Evolutionary conservation across 2,797 vertebrate species (phyloP).

Genomic region (Microcaecilia unicolor): DNA sequence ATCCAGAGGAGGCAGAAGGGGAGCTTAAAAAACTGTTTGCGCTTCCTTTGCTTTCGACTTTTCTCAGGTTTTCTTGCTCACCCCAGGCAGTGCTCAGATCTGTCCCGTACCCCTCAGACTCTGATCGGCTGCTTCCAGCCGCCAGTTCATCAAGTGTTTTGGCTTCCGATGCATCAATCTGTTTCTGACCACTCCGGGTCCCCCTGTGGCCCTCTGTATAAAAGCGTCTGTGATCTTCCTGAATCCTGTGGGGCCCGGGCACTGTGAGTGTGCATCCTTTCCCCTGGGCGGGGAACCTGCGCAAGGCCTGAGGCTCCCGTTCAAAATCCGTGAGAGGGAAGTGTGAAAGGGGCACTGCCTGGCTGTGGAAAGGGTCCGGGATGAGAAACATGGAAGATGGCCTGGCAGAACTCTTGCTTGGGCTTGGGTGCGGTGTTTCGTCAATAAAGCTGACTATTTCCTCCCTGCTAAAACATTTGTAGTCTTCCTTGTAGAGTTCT

Average conservation of each 20-base stretch:
- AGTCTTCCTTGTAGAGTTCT: constrained; percentile 51
- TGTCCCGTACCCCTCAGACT: constrained; percentile 38
- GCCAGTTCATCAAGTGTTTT: constrained; percentile 28
- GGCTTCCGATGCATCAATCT: constrained; percentile 20
- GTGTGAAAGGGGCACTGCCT: constrained; percentile 37
- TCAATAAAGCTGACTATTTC: constrained; percentile 74
- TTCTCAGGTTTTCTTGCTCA: constrained; percentile 51
- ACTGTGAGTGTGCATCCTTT: constrained; percentile 25
- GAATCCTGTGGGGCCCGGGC: not conserved
- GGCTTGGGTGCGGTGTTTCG: constrained; percentile 65
- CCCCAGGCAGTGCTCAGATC: constrained; percentile 41
- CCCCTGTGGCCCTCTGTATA: constrained; percentile 16
- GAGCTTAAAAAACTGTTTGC: constrained; percentile 81
- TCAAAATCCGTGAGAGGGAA: constrained; percentile 78
- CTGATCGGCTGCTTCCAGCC: not conserved
- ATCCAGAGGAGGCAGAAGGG: constrained; percentile 70
- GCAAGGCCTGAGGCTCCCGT: constrained; percentile 68
- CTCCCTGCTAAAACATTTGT: constrained; percentile 69
- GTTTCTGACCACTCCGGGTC: not conserved
- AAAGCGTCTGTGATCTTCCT: constrained; percentile 10
- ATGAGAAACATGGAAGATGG: constrained; percentile 60
- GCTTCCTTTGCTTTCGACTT: constrained; percentile 61
- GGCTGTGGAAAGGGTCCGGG: constrained; percentile 54
- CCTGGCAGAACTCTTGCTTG: constrained; percentile 58
- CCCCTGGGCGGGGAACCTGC: constrained; percentile 49